These are phyloP conservation scores for Gerosis bhagava DNA, from an alignment of 2,888 invertebrate genomes.

Conservation along the genomic window DNA sequence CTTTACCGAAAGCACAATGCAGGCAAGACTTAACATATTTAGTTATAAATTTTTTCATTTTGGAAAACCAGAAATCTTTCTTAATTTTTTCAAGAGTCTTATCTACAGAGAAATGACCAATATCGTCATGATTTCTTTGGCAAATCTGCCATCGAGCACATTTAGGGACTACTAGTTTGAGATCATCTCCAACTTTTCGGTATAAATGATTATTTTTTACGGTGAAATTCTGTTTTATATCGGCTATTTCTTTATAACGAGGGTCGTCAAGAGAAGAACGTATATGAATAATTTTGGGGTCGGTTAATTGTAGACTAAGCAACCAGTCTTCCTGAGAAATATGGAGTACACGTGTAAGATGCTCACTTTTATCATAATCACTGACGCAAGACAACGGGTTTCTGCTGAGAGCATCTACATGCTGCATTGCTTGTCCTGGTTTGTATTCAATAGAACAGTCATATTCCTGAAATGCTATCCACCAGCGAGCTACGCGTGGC, in stretches of 20 bases:
- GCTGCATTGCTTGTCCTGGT: not conserved
- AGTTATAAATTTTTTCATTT: not conserved
- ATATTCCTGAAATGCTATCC: constrained; percentile 4
- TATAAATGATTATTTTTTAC: constrained; percentile 19
- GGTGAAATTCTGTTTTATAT: constrained; percentile 29
- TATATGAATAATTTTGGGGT: constrained; percentile 24
- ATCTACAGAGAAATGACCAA: constrained; percentile 36
- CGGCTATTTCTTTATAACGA: constrained; percentile 32
- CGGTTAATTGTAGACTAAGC: constrained; percentile 29
- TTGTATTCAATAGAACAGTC: constrained; percentile 1
- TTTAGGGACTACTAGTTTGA: constrained; percentile 31
- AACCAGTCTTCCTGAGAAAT: constrained; percentile 28
- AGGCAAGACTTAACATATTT: constrained; percentile 1
- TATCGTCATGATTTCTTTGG: constrained; percentile 35
- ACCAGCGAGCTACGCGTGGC: constrained; percentile 1
- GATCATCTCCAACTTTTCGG: constrained; percentile 10
- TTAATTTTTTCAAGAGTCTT: constrained; percentile 9
- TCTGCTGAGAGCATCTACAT: constrained; percentile 4
- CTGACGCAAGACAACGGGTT: no score
- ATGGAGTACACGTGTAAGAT: no score
- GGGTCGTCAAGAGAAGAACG: constrained; percentile 33
- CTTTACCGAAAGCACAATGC: constrained; percentile 4
- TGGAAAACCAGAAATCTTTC: constrained; percentile 5
- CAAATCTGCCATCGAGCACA: constrained; percentile 34
- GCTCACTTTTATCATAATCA: no score